Evolutionary conservation across 2,888 invertebrate species (phyloP).

Genomic region (Pristionchus arcanus): DNA sequence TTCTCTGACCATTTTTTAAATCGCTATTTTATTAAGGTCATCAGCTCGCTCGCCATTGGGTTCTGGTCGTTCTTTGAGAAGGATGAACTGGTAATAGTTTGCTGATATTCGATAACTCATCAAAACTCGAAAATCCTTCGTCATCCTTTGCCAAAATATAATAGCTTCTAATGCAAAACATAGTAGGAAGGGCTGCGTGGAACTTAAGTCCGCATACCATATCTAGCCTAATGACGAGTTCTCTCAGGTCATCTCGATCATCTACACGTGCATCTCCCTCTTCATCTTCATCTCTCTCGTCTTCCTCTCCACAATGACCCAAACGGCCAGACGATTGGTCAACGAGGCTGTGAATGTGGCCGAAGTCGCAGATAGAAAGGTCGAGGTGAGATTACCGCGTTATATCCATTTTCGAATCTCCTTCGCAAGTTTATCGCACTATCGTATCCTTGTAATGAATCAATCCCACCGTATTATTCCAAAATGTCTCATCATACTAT

Average conservation of each 20-base stretch:
- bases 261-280: not conserved
- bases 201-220: too few species aligned
- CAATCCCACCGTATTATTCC: too few species aligned
- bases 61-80: not conserved
- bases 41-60: not conserved
- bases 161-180: too few species aligned
- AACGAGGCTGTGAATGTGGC: constrained; percentile 9
- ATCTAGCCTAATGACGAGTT: not conserved
- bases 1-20: not conserved
- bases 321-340: not conserved
- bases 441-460: too few species aligned
- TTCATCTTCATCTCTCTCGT: not conserved
- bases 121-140: too few species aligned
- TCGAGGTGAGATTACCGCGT: not conserved
- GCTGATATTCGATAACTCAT: not conserved
- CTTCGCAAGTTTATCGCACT: too few species aligned
- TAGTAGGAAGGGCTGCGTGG: too few species aligned
- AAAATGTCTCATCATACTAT: too few species aligned
- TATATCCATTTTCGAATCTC: too few species aligned
- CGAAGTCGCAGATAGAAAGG: not conserved
- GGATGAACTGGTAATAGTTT: not conserved
- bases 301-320: not conserved
- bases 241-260: not conserved
- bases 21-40: not conserved
- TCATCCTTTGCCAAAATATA: too few species aligned